These are phyloP conservation scores for Pseudolycoriella hygida DNA, from an alignment of 2,888 invertebrate species.

Conservation along the genomic window DNA sequence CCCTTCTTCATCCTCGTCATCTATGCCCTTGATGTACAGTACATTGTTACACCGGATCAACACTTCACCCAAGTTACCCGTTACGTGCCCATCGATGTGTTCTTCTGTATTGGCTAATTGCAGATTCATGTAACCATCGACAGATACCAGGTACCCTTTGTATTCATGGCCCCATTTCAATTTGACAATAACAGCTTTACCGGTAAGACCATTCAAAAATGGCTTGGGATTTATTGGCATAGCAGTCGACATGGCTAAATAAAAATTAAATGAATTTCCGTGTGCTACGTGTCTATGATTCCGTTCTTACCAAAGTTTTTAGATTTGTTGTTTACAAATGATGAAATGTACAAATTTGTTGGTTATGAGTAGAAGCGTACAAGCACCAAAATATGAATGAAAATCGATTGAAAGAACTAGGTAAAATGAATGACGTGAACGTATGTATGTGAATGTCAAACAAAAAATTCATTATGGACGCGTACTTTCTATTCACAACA, in stretches of 20 bases:
- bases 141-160: conserved; percentile 93
- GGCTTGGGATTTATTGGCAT: conserved; percentile 99
- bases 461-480: no score
- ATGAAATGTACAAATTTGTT: no score
- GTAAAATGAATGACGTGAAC: no score
- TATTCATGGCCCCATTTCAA: conserved; percentile 99
- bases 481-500: no score
- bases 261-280: no score
- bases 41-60: conserved; percentile 95
- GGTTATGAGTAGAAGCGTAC: no score
- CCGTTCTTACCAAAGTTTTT: no score
- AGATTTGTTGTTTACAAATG: no score
- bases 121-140: conserved; percentile 98
- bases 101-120: conserved; percentile 97
- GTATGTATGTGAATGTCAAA: no score
- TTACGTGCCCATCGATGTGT: conserved; percentile 78
- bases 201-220: conserved; percentile 92
- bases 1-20: conserved; percentile 93
- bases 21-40: conserved; percentile 82
- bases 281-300: no score
- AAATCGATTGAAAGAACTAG: no score
- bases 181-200: conserved; percentile 94
- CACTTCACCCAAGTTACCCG: conserved; percentile 92
- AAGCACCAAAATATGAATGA: no score
- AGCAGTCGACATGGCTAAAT: conserved; percentile 37